Evolutionary conservation across 2,113 vertebrate species (phyloP).

Genomic region (Xiphophorus hellerii): DNA sequence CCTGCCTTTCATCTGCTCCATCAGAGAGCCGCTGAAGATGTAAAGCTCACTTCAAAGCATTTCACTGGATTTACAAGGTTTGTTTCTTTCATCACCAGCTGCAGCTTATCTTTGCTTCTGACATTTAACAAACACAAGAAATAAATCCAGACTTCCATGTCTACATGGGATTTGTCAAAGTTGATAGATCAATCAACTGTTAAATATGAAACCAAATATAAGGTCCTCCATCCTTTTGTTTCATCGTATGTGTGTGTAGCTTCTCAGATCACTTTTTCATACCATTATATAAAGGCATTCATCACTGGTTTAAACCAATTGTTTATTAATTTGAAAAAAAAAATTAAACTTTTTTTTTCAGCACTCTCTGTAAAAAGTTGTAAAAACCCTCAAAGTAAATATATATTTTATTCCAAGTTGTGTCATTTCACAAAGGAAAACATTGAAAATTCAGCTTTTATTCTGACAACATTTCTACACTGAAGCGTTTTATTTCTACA

Average conservation of each 20-base stretch:
- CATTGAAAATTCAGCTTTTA: no score
- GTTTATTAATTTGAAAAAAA: neutral
- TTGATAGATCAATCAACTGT: neutral
- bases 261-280: neutral
- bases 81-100: constrained; percentile 17
- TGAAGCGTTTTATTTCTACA: no score
- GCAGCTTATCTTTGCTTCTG: neutral
- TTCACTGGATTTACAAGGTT: constrained; percentile 1
- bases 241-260: neutral
- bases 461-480: no score
- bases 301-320: neutral
- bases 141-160: neutral
- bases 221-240: neutral
- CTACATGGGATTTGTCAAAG: neutral
- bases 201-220: neutral
- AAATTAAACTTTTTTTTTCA: no score
- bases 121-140: constrained; percentile 2
- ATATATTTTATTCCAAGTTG: no score
- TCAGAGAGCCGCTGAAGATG: neutral
- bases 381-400: no score
- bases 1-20: constrained; percentile 37
- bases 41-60: constrained; percentile 35
- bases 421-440: no score
- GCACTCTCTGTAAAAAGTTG: no score
- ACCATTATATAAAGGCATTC: neutral